These are phyloP conservation scores for Zeugodacus cucurbitae DNA, from an alignment of 1,140 invertebrate species.

Conservation along the genomic window DNA sequence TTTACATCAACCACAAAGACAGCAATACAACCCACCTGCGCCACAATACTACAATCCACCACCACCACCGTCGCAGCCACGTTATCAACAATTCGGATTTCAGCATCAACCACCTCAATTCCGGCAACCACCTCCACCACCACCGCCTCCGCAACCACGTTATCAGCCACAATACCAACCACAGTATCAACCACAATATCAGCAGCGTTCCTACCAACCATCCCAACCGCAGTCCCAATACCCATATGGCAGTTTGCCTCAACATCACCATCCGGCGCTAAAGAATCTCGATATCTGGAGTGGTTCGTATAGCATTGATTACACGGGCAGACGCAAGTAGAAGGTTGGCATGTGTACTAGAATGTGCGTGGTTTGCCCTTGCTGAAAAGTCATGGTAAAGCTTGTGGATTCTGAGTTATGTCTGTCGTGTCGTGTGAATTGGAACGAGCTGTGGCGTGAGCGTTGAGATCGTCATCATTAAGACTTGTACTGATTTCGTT, in stretches of 20 bases:
- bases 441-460: neutral
- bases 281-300: conserved; percentile 59
- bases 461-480: neutral
- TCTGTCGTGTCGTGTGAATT: neutral
- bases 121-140: conserved; percentile 54
- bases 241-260: conserved; percentile 36
- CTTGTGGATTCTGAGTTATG: neutral
- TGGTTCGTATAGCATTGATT: conserved; percentile 64
- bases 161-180: conserved; percentile 23
- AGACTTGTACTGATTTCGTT: conserved; percentile 29
- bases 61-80: conserved; percentile 49
- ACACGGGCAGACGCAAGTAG: conserved; percentile 62
- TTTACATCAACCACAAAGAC: conserved; percentile 50
- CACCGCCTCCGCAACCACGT: conserved; percentile 45
- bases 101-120: conserved; percentile 56
- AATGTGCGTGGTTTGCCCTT: conserved; percentile 8
- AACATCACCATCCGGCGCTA: conserved; percentile 60
- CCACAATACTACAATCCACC: conserved; percentile 66
- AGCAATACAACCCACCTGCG: conserved; percentile 55
- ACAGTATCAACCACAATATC: conserved; percentile 36
- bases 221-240: conserved; percentile 50
- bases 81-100: conserved; percentile 2
- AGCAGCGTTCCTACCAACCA: conserved; percentile 33
- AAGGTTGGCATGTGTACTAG: neutral
- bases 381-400: neutral